phyloP scores from a whole-genome alignment of 2,888 invertebrate species.

The Nysson spinosus region DNA sequence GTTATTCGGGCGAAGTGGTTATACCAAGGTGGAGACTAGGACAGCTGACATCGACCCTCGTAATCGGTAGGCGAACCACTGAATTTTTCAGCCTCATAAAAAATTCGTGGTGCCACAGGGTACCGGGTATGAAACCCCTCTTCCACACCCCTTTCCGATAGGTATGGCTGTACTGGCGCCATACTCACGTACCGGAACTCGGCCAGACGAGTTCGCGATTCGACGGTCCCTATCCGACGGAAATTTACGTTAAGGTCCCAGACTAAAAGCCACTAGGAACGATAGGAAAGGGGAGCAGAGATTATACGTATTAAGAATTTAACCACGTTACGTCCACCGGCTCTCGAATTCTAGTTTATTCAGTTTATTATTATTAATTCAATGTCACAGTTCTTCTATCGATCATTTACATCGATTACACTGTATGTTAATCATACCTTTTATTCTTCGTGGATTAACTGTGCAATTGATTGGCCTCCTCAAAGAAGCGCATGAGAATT shows the following conservation, averaged over 20 bases:
- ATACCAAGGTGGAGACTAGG: background rate
- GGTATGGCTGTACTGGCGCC: conserved; percentile 24
- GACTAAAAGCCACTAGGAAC: conserved; percentile 44
- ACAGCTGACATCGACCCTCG: conserved; percentile 36
- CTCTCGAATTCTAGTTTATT: no score
- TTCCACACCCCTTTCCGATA: conserved; percentile 10
- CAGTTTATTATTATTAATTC: no score
- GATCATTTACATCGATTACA: no score
- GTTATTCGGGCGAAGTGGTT: conserved; percentile 42
- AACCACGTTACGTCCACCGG: conserved; percentile 14
- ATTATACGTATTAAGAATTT: conserved; percentile 45
- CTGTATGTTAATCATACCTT: no score
- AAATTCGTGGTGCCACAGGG: conserved; percentile 30
- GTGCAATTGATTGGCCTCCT: no score
- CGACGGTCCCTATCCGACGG: conserved; percentile 52
- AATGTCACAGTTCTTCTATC: no score
- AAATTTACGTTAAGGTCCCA: conserved; percentile 40
- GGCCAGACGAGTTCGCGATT: conserved; percentile 58
- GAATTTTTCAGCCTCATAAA: conserved; percentile 48
- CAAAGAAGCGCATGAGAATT: no score
- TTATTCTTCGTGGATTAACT: no score
- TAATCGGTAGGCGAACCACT: conserved; percentile 19
- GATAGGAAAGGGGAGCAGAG: conserved; percentile 35
- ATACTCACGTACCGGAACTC: conserved; percentile 56
- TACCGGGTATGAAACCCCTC: conserved; percentile 3